Base-by-base conservation (phyloP, 2,113 vertebrate genomes). In the Phaethornis superciliosus region DNA sequence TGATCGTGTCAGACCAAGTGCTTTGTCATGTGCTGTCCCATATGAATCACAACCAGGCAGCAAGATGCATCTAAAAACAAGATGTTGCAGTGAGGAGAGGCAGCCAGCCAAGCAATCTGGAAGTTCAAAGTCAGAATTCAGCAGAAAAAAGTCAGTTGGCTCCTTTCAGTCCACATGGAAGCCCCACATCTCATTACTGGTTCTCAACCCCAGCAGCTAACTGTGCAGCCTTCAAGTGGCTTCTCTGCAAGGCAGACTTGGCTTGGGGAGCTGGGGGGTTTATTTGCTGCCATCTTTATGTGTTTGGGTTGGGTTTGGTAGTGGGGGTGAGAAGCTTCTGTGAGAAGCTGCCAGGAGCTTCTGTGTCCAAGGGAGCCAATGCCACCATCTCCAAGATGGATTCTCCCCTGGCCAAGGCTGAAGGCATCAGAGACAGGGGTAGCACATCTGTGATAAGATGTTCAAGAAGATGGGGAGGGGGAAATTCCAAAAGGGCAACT, bases 121-220 rank as follows among this genome's bases (percentile, higher is more conserved):
- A 79, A 94, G 89, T 95, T 95, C 92, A 96, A 93, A 94, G 92
- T 20, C 12, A 56, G 58, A 40, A 52, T 64, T 86, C 62, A 56
- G 58, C 81, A 95, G 89, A 60, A 60, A 71, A n/a, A 37, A 67
- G 20, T 93, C 44, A 9, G 55, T 69, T 81, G 90, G 77, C 81
- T 90, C 58, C 60, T 28, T 68, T 42, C 44, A 55, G 81, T 15
- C 22, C 70, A 76, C 52, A 65, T 93, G 69, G 88, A 94, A 93
- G 77, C 84, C 74, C 84, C 30, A 28, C 69, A 46, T 71, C 74
- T 85, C 74, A 5, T 49, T 82, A 7, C 40, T 86, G 60, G 68
- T 88, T 79, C 84, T 93, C 78, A 81, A 92, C 52, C 56, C 47
- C 90, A 90, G 79, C 44, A 80, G 7, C 60, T 67, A 6, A 52